Evolutionary conservation across 1,140 invertebrate species (phyloP).

Genomic region (Orussus abietinus): DNA sequence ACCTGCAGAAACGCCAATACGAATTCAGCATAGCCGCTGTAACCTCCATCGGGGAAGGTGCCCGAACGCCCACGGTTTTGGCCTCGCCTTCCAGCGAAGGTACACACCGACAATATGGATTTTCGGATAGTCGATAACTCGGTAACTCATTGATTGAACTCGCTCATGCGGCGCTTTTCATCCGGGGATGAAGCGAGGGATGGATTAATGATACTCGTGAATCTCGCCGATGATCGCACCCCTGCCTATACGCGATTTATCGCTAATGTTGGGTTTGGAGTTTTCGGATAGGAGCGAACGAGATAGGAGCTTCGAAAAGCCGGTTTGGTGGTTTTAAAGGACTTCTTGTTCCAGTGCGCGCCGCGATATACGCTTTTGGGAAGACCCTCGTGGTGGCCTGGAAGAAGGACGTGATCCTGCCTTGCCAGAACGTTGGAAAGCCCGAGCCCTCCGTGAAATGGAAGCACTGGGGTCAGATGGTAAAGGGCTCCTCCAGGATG

Average conservation of each 20-base stretch:
- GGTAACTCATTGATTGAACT: too few species aligned
- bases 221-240: too few species aligned
- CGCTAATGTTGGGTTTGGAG: too few species aligned
- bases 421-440: conserved; percentile 76
- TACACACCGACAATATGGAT: too few species aligned
- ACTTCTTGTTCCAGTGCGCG: conserved; percentile 62
- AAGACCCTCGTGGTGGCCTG: conserved; percentile 73
- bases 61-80: conserved; percentile 70
- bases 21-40: conserved; percentile 71
- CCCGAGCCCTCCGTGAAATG: conserved; percentile 70
- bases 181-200: too few species aligned
- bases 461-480: conserved; percentile 67
- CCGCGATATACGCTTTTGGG: conserved; percentile 78
- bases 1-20: conserved; percentile 55
- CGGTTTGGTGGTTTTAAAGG: too few species aligned
- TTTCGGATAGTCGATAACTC: too few species aligned
- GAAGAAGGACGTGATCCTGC: conserved; percentile 77
- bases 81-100: conserved; percentile 74
- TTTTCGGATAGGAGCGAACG: too few species aligned
- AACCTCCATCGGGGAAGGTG: conserved; percentile 76
- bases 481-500: conserved; percentile 67
- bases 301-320: too few species aligned
- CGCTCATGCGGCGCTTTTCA: too few species aligned
- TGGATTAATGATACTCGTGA: too few species aligned
- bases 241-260: too few species aligned